A percentile compares a stretch with the other conserved stretches of the same genome.
These are phyloP conservation scores for Halocynthia roretzi DNA, from an alignment of 23 tunicate species.

Conservation along the genomic window DNA sequence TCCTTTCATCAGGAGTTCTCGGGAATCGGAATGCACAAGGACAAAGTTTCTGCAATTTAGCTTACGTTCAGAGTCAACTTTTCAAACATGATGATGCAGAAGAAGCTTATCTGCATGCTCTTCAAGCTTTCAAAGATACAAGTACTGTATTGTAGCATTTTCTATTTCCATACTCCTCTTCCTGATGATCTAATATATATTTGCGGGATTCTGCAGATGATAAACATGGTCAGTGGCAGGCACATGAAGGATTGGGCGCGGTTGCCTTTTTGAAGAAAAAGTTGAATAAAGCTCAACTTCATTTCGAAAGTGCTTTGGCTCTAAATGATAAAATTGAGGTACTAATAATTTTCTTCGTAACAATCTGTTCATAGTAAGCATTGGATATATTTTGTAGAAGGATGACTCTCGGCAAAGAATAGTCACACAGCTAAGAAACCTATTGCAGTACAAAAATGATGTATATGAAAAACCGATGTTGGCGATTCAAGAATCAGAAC, in stretches of 20 bases:
- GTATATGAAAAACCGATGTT: too few species aligned
- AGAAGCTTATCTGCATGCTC: constrained; percentile 54
- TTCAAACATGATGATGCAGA: constrained; percentile 26
- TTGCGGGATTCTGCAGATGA: constrained; percentile 20
- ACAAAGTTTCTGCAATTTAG: constrained; percentile 64
- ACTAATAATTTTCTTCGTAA: too few species aligned
- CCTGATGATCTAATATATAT: too few species aligned
- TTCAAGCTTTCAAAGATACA: constrained; percentile 72
- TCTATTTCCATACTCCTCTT: too few species aligned
- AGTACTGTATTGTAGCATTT: constrained; percentile 6
- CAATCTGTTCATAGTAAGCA: too few species aligned
- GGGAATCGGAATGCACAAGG: constrained; percentile 66
- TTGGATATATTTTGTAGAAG: too few species aligned
- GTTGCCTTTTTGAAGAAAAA: constrained; percentile 11
- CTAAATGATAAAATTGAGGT: neutral
- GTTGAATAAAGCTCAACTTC: constrained; percentile 18
- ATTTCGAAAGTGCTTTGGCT: constrained; percentile 1
- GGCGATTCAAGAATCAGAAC: too few species aligned
- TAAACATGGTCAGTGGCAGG: constrained; percentile 50
- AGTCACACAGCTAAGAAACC: too few species aligned
- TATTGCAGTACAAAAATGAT: too few species aligned
- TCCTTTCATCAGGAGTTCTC: constrained; percentile 26
- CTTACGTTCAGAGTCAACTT: constrained; percentile 43
- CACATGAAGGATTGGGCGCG: constrained; percentile 48
- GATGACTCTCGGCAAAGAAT: too few species aligned